These are phyloP conservation scores for Drosophila guanche DNA, from an alignment of 1,140 invertebrate species.

Conservation along the genomic window DNA sequence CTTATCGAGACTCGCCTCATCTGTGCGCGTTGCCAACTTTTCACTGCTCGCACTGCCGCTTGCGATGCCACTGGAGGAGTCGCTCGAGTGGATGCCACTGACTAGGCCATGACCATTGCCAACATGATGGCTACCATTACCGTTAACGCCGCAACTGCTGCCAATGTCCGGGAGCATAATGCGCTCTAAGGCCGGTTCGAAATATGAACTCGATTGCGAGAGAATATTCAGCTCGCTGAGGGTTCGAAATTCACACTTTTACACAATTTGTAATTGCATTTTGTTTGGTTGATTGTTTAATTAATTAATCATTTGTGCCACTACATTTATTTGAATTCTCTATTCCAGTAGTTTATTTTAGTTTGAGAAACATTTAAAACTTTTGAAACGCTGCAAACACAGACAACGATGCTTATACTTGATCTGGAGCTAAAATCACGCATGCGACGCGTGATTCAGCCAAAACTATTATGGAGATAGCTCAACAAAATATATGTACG, in stretches of 20 bases:
- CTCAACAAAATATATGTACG: no score
- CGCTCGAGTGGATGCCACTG: slow-evolving; percentile 28
- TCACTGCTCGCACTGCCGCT: slow-evolving; percentile 46
- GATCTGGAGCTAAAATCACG: no score
- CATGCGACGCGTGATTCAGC: no score
- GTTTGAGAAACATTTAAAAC: no score
- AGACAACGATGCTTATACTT: no score
- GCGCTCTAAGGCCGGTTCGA: slow-evolving; percentile 34
- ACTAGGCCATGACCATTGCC: slow-evolving; percentile 56
- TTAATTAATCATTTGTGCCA: no score
- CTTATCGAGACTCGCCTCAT: slow-evolving; percentile 36
- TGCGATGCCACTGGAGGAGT: slow-evolving; percentile 36
- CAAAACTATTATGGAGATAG: no score
- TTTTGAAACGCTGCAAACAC: no score
- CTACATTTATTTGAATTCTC: no score
- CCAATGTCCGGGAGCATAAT: slow-evolving; percentile 63
- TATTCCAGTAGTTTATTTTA: no score
- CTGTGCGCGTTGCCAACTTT: slow-evolving; percentile 43
- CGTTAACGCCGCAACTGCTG: slow-evolving; percentile 28
- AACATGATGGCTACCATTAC: slow-evolving; percentile 46
- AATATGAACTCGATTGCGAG: slow-evolving; percentile 16
- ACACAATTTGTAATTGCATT: not conserved
- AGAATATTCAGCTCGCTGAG: slow-evolving; percentile 11
- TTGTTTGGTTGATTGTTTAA: not conserved
- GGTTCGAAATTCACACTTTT: not conserved